Evolutionary conservation across 2,888 invertebrate species (phyloP), one percentile per base, ranked within the genome.

Genomic region (Lasioglossum villosulum): DNA sequence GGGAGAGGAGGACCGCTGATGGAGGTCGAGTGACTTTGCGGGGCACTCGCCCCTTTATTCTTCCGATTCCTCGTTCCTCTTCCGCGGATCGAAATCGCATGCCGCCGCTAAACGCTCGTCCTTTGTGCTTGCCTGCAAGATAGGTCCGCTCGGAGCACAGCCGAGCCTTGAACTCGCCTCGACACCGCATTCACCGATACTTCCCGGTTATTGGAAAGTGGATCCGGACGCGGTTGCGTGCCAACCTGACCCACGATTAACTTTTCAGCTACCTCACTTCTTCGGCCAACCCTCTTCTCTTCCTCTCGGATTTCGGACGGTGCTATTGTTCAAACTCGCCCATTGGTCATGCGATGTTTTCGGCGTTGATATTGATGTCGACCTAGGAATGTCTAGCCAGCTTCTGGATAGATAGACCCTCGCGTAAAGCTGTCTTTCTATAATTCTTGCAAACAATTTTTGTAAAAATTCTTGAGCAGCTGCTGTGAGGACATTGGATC

Each of bases 1-100:
- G 71, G 76, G 76, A 71, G 78, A 71, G 78, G 76, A 83, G 78
- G 63, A 75, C 72, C 77, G 80, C 78, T 84, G 87, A 87, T 86
- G 87, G 87, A 87, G 86, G 80, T 86, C 86, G 86, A 87, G 86
- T 87, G 83, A 86, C 86, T 86, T 83, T 80, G 86, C 84, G 82
- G 86, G 78, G 76, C 79, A 73, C 80, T 82, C 76, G 81, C 84
- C 71, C 86, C 83, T 87, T 86, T 87, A 86, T 86, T 87, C 83
- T 77, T 84, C 80, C 52, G 87, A 84, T 87, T 86, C 74, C 86
- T 86, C 87, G 78, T 86, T 84, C 78, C 84, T 87, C 81, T 87
- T 84, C 82, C 86, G 81, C 81, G 86, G 77, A 86, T 86, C 86
- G 84, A 84, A 86, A 86, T 86, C 84, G 86, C 87, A 86, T 80